Percentiles rank a stretch among this genome's conserved stretches.
Conservation (phyloP, 2,888 invertebrate species). For the Serrognathus titanus region DNA sequence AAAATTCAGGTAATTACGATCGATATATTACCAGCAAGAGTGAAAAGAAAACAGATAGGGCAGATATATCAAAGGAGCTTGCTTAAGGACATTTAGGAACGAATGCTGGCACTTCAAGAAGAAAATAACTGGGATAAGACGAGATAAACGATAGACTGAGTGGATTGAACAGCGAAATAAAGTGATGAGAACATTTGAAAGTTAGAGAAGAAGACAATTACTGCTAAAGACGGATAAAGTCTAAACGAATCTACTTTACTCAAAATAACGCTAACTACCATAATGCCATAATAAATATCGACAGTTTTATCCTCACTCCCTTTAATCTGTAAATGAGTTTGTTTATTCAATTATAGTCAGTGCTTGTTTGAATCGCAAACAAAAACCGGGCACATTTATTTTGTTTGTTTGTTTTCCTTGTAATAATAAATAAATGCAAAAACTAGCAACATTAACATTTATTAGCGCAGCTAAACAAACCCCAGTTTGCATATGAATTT, state of each 20-base stretch:
- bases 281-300: too few species aligned
- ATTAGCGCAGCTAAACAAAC: too few species aligned
- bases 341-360: too few species aligned
- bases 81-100: conserved; percentile 41
- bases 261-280: conserved; percentile 17
- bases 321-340: too few species aligned
- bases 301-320: too few species aligned
- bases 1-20: conserved; percentile 22
- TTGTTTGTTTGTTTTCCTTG: too few species aligned
- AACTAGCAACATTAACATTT: too few species aligned
- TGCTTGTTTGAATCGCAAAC: too few species aligned
- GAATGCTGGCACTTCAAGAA: conserved; percentile 42
- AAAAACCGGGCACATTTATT: too few species aligned
- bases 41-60: conserved; percentile 39
- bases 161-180: conserved; percentile 45
- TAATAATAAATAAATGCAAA: too few species aligned
- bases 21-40: conserved; percentile 21
- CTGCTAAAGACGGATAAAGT: conserved; percentile 35
- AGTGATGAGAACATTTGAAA: conserved; percentile 46
- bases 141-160: conserved; percentile 45
- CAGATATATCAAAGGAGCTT: conserved; percentile 45
- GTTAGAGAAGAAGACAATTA: conserved; percentile 41
- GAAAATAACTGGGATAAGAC: conserved; percentile 42
- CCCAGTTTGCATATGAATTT: too few species aligned
- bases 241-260: conserved; percentile 14